Conservation (phyloP, 2,113 vertebrate species). For the Sporophila hypoxantha region DNA sequence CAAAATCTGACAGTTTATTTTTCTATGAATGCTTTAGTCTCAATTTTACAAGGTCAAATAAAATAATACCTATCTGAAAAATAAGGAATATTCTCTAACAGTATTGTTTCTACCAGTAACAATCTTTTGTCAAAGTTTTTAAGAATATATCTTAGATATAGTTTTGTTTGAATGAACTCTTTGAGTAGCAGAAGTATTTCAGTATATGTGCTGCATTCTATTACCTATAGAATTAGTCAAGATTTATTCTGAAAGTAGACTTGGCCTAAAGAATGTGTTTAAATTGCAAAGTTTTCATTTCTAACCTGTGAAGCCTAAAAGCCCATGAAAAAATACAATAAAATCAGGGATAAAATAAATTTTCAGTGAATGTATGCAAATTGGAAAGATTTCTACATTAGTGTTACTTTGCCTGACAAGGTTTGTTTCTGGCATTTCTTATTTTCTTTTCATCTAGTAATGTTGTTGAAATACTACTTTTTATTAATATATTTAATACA, state of each 20-base stretch:
- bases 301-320: background rate
- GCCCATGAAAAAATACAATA: background rate
- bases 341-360: background rate
- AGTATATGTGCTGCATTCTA: background rate
- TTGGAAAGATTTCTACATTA: background rate
- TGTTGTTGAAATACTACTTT: background rate
- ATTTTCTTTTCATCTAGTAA: background rate
- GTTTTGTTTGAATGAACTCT: background rate
- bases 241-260: background rate
- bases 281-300: background rate
- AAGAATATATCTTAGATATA: background rate
- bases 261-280: background rate
- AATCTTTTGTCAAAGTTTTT: background rate
- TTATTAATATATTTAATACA: background rate
- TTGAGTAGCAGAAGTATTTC: background rate
- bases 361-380: background rate
- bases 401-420: background rate
- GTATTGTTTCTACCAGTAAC: background rate
- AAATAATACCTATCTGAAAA: background rate
- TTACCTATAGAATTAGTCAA: background rate
- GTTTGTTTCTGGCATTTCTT: background rate
- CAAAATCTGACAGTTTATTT: background rate
- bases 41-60: background rate
- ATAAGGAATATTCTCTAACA: background rate
- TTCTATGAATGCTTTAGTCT: background rate